Conservation (phyloP, 2,888 invertebrate species). For the Cephus pulcher region DNA sequence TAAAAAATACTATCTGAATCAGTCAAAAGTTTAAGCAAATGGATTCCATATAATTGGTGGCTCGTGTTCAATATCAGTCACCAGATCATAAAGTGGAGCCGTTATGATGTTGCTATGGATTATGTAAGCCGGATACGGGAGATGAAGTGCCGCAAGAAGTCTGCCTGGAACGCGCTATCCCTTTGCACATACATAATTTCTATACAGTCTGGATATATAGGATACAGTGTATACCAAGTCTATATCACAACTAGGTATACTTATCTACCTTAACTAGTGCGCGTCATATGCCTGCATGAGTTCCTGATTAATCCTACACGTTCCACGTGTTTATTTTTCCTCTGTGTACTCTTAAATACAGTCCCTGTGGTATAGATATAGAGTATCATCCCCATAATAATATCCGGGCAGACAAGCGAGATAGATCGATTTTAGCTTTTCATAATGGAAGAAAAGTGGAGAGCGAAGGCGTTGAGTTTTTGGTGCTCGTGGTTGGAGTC, state of each 20-base stretch:
- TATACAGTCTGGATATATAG: neutral
- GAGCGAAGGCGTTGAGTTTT: neutral
- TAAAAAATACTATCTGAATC: neutral
- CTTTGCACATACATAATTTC: neutral
- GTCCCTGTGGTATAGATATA: neutral
- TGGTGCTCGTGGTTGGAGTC: neutral
- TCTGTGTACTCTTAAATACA: neutral
- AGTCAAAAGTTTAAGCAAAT: neutral
- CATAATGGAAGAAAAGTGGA: neutral
- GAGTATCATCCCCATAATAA: neutral
- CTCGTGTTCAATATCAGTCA: slow-evolving; percentile 28
- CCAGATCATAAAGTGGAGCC: slow-evolving; percentile 34
- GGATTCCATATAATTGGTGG: neutral
- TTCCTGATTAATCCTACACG: neutral
- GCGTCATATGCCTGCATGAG: neutral
- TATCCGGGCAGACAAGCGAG: neutral
- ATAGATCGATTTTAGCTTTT: neutral
- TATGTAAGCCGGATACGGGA: slow-evolving; percentile 22
- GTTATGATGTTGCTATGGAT: slow-evolving; percentile 9
- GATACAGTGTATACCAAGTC: neutral
- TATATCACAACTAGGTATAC: neutral
- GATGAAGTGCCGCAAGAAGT: slow-evolving; percentile 21
- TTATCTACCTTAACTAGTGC: neutral
- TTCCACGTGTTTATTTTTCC: neutral
- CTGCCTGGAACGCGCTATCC: slow-evolving; percentile 3